Evolutionary conservation across 2,113 vertebrate genomes (phyloP).

Genomic region (Calonectris borealis): DNA sequence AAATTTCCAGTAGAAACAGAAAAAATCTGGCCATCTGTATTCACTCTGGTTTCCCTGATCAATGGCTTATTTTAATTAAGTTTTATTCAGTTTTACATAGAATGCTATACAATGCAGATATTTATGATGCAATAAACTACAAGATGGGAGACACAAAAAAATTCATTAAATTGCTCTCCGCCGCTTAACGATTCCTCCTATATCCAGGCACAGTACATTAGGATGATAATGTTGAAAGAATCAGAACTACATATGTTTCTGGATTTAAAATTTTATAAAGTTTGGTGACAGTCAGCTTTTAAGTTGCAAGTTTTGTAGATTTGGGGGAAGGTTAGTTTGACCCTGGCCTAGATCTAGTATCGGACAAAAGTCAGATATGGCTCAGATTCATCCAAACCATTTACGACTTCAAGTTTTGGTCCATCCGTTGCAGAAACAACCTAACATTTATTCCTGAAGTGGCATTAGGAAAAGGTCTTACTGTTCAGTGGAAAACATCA

Average conservation of each 20-base stretch:
- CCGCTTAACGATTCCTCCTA: not conserved
- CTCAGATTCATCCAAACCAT: not conserved
- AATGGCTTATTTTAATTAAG: not conserved
- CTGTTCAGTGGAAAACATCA: not conserved
- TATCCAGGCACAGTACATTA: not conserved
- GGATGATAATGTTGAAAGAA: not conserved
- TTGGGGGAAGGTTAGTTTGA: not conserved
- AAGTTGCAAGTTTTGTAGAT: not conserved
- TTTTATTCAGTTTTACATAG: not conserved
- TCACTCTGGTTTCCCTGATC: not conserved
- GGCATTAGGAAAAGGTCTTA: not conserved
- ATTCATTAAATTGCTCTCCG: not conserved
- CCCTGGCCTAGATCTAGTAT: not conserved
- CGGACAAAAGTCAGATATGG: not conserved
- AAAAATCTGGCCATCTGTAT: not conserved
- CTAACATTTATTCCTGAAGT: not conserved
- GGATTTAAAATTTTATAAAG: not conserved
- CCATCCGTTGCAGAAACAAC: not conserved
- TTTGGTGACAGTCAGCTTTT: not conserved
- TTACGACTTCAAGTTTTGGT: not conserved
- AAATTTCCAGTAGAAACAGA: not conserved
- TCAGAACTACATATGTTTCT: not conserved
- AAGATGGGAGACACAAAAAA: not conserved
- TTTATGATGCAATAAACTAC: constrained; percentile 5
- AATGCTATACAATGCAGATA: not conserved